Evolutionary conservation across 2,888 invertebrate species (phyloP).

Genomic region (Oscheius sp.): DNA sequence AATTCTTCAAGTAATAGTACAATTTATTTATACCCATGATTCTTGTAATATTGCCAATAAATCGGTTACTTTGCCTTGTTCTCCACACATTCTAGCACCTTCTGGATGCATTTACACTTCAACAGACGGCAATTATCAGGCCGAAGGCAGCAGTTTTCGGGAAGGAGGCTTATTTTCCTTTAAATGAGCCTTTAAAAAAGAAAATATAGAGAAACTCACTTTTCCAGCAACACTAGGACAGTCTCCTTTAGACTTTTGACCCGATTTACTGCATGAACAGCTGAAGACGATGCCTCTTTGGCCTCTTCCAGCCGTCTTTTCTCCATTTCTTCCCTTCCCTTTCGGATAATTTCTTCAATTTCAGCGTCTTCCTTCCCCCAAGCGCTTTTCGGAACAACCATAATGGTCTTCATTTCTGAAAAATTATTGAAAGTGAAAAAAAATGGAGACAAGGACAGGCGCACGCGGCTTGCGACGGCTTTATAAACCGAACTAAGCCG

Average conservation of each 20-base stretch:
- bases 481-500: too few relatives aligned
- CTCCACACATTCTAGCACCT: neutral
- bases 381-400: constrained; percentile 32
- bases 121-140: constrained; percentile 16
- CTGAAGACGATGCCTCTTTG: neutral
- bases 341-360: constrained; percentile 18
- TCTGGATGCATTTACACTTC: neutral
- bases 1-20: too few relatives aligned
- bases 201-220: constrained; percentile 2
- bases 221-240: neutral
- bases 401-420: constrained; percentile 19
- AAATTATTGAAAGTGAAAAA: neutral
- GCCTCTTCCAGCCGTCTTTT: constrained; percentile 3
- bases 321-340: neutral
- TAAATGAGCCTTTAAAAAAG: neutral
- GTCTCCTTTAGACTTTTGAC: constrained; percentile 18
- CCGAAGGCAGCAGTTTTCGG: constrained; percentile 21
- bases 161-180: constrained; percentile 13
- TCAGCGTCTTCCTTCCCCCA: constrained; percentile 29
- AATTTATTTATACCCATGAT: too few relatives aligned
- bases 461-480: neutral
- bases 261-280: neutral
- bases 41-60: neutral
- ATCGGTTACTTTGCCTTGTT: neutral
- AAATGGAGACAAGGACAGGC: neutral